These are phyloP conservation scores for Stomatorhinus ivindoensis DNA, from an alignment of 2,113 vertebrate species.

Conservation along the genomic window DNA sequence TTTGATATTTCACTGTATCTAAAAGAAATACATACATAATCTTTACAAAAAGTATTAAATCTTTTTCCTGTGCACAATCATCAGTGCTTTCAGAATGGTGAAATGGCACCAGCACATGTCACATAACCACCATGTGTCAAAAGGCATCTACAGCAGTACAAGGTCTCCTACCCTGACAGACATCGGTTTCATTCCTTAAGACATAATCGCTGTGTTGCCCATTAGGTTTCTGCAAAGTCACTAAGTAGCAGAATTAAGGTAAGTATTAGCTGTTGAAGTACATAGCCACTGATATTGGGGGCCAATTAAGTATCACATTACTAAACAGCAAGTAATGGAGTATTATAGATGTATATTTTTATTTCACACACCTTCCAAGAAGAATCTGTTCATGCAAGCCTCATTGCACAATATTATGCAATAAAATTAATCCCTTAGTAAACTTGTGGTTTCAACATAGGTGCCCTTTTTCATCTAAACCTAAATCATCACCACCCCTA, in stretches of 20 bases:
- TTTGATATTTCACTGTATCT: not conserved
- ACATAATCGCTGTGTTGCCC: not conserved
- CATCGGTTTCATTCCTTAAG: not conserved
- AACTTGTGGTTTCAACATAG: not conserved
- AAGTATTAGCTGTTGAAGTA: not conserved
- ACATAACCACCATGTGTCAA: not conserved
- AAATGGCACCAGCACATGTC: not conserved
- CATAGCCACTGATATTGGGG: not conserved
- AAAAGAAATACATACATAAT: not conserved
- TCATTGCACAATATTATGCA: not conserved
- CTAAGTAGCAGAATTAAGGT: not conserved
- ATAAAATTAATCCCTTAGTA: not conserved
- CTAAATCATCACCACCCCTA: not conserved
- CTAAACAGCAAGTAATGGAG: not conserved
- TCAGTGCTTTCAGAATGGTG: not conserved
- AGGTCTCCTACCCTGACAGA: not conserved
- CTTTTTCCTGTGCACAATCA: not conserved
- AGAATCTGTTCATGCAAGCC: not conserved
- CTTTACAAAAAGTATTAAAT: not conserved
- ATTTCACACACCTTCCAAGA: not conserved
- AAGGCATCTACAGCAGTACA: not conserved
- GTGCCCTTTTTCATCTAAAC: not conserved
- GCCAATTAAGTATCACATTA: not conserved
- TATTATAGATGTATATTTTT: not conserved
- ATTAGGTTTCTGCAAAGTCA: not conserved